Evolutionary conservation across 2,113 vertebrate genomes (phyloP), one percentile per base, ranked within the genome.

Genomic region (Eclectus roratus): DNA sequence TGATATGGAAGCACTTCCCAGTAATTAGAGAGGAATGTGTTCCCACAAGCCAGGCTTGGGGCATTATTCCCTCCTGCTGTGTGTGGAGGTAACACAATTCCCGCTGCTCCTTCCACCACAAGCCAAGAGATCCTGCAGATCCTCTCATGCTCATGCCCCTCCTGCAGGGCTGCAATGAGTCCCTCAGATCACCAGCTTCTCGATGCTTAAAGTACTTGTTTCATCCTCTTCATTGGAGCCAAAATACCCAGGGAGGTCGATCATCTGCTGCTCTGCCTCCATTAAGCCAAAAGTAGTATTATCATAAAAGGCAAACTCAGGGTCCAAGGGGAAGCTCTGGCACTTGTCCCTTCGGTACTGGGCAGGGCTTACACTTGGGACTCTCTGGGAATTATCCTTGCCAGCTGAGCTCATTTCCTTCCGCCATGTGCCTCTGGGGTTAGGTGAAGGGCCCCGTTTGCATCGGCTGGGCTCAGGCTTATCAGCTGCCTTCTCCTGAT

Each of bases 221-320:
- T 98, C 97, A 49, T 98, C 98, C 70, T 98, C 98, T 92, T 98
- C 98, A 8, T 98, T 98, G 15, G 98, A 98, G 55, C 98, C 98
- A 80, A 98, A 98, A 94, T 98, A 98, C 28, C 98, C 97, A 1
- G 99, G 98, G 53, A 99, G 97, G 95, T 99, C 99, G 12, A 99
- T 97, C 98, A 99, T 99, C 94, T 96, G 98, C 94, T 99, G 98
- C 91, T 99, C 99, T 1, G 98, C 98, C 91, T 99, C 99, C 0
- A 98, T 99, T 93, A 99, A 98, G 70, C 98, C 98, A 55, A 99
- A 99, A 5, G 98, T 98, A 1, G 98, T 98, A 20, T 98, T 98
- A 31, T 98, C 98, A 17, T 98, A 97, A 93, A 98, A 98, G 88
- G 98, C 98, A 82, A 98, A 98, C 82, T 98, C 98, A 0, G 98